Conservation (phyloP, 2,797 vertebrate species). For the Pipistrellus nathusii region DNA sequence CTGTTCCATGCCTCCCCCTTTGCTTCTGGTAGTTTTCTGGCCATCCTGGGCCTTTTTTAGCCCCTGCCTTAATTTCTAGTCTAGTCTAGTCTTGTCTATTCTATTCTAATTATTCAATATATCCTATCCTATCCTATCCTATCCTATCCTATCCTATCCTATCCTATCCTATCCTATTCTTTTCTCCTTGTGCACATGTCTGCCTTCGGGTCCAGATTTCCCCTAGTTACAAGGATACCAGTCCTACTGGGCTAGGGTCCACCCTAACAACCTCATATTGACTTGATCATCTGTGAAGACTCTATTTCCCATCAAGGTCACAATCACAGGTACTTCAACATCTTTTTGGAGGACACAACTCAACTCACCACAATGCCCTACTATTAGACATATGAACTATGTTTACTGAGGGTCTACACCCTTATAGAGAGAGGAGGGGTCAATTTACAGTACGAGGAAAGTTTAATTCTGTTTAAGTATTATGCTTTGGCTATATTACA, state of each 20-base stretch:
- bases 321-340: not conserved
- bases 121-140: too few relatives aligned
- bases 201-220: not conserved
- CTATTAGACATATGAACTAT: not conserved
- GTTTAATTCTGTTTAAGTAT: not conserved
- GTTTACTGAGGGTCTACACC: not conserved
- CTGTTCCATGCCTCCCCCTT: not conserved
- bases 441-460: not conserved
- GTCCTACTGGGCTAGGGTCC: not conserved
- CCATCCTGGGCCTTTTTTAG: not conserved
- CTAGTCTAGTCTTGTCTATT: too few relatives aligned
- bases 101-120: too few relatives aligned
- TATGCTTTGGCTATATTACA: not conserved
- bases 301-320: not conserved
- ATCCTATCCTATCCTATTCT: too few relatives aligned
- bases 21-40: not conserved
- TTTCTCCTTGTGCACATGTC: not conserved
- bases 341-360: not conserved
- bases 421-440: not conserved
- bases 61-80: not conserved
- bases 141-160: too few relatives aligned
- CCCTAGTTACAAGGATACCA: not conserved
- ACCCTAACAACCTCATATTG: not conserved
- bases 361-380: not conserved
- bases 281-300: not conserved